Evolutionary conservation across 2,797 vertebrate genomes (phyloP).

Genomic region (Tokudaia tokunoshimensis): DNA sequence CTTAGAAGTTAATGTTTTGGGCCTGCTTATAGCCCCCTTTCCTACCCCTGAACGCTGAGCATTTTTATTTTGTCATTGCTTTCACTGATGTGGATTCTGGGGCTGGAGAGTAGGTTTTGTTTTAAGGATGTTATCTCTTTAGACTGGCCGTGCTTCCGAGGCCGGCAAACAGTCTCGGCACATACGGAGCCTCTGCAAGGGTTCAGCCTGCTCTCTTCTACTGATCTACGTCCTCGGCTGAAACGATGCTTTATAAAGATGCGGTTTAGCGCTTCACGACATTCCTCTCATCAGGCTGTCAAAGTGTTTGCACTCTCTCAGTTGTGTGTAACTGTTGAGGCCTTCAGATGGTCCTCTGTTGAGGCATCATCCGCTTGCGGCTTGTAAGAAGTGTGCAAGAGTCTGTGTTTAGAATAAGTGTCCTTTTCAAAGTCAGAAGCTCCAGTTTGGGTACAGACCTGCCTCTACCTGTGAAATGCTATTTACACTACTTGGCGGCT

Average conservation of each 20-base stretch:
- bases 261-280: not conserved
- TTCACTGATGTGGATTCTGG: not conserved
- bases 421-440: not conserved
- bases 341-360: not conserved
- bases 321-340: not conserved
- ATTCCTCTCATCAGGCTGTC: not conserved
- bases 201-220: too few species aligned
- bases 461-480: not conserved
- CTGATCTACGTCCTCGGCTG: not conserved
- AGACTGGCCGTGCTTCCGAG: not conserved
- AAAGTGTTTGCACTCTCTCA: not conserved
- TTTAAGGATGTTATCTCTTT: not conserved
- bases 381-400: not conserved
- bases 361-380: not conserved
- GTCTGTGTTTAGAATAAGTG: not conserved
- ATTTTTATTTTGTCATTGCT: not conserved
- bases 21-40: not conserved
- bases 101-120: not conserved
- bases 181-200: too few species aligned
- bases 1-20: not conserved
- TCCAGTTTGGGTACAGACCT: not conserved
- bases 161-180: not conserved
- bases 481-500: not conserved
- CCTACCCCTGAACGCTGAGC: not conserved
- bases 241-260: not conserved